Evolutionary conservation across 2,113 vertebrate genomes (phyloP).

Genomic region (Empidonax alnorum): DNA sequence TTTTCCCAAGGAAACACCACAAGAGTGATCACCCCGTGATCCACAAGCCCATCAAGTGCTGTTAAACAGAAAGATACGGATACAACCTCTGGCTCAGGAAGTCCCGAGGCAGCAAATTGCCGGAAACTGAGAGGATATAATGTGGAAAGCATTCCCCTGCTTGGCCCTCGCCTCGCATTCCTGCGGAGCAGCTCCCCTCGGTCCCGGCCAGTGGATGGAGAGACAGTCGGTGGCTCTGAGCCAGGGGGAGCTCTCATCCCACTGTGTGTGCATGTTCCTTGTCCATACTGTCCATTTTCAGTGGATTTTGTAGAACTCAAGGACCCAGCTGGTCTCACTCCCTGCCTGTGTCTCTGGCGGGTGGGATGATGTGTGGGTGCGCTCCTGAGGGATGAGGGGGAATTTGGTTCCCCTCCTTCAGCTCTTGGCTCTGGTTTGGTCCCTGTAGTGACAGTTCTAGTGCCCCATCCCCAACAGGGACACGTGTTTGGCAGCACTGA

Average conservation of each 20-base stretch:
- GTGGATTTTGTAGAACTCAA: not conserved
- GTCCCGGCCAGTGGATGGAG: not conserved
- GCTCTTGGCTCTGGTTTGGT: not conserved
- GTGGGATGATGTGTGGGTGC: not conserved
- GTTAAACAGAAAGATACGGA: not conserved
- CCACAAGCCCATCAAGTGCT: not conserved
- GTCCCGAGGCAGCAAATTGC: constrained; percentile 41
- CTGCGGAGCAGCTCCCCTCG: not conserved
- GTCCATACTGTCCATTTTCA: rapidly evolving
- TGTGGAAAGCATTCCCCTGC: constrained; percentile 49
- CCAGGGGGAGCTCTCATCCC: not conserved
- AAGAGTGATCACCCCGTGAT: rapidly evolving
- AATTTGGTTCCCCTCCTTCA: not conserved
- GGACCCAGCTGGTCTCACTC: not conserved
- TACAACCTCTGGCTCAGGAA: constrained; percentile 48
- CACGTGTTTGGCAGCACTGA: not conserved
- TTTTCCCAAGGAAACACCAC: not conserved
- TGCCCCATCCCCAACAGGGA: not conserved
- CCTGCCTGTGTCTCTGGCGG: not conserved
- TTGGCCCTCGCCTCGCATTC: constrained; percentile 12
- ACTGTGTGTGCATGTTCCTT: rapidly evolving
- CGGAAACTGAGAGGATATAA: constrained; percentile 21
- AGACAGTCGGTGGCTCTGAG: not conserved
- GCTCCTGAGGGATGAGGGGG: not conserved
- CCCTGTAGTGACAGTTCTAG: not conserved